Percentiles rank a stretch among this genome's conserved stretches.
phyloP scores from a whole-genome alignment of 2,797 vertebrate genomes.

The Sebastiscus tertius region DNA sequence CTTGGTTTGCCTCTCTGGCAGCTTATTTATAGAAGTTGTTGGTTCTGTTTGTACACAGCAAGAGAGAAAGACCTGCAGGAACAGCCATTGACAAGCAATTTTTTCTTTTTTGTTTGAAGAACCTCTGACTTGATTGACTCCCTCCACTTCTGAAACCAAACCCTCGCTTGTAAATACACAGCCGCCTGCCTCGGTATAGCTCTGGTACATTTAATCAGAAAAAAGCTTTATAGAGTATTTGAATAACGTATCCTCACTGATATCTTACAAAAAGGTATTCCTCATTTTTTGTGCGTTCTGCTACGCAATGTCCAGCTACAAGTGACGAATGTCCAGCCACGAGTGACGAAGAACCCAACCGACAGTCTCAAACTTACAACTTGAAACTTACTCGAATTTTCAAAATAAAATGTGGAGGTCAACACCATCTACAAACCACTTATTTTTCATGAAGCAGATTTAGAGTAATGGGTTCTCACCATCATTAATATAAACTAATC shows the following conservation, averaged over 20 bases:
- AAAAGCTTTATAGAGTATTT: not conserved
- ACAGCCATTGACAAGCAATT: not conserved
- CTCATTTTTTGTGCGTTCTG: too few relatives aligned
- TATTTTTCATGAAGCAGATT: not conserved
- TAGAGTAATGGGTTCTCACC: not conserved
- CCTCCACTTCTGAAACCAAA: not conserved
- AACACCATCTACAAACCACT: not conserved
- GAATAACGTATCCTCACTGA: not conserved
- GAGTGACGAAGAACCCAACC: too few relatives aligned
- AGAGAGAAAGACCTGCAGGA: not conserved
- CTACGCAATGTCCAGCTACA: too few relatives aligned
- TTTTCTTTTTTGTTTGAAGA: not conserved
- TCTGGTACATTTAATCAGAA: not conserved
- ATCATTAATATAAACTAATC: not conserved
- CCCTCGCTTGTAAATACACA: not conserved
- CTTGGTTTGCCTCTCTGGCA: not conserved
- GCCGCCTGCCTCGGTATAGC: not conserved
- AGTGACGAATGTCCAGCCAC: too few relatives aligned
- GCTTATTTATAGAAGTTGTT: not conserved
- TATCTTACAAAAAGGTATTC: too few relatives aligned
- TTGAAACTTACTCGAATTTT: not conserved
- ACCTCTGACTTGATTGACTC: not conserved
- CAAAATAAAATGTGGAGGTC: not conserved
- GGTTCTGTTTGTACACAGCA: not conserved
- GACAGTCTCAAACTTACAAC: too few relatives aligned